Evolutionary conservation across 2,113 vertebrate genomes (phyloP).

Genomic region (Ariopsis seemanni): DNA sequence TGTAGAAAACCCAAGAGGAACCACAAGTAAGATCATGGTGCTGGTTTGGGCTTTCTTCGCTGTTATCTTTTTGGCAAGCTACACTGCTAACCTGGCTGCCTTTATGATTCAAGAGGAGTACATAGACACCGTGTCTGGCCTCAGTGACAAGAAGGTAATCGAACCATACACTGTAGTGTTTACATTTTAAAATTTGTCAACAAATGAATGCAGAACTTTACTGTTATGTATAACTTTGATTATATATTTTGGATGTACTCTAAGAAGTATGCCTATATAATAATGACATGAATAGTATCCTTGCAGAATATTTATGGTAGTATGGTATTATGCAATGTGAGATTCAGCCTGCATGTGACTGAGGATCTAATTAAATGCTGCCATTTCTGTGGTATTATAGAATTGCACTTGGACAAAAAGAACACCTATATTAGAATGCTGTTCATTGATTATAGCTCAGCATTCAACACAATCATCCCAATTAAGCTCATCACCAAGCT

Average conservation of each 20-base stretch:
- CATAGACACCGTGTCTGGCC: slow-evolving; percentile 92
- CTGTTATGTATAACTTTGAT: neutral
- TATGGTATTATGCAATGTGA: neutral
- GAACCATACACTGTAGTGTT: neutral
- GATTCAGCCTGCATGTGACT: neutral
- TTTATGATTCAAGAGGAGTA: slow-evolving; percentile 95
- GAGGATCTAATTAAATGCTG: neutral
- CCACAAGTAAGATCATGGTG: slow-evolving; percentile 96
- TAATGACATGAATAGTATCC: neutral
- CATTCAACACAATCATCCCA: neutral
- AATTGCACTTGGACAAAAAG: too few species aligned
- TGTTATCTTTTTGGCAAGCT: slow-evolving; percentile 87
- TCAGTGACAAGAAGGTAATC: slow-evolving; percentile 89
- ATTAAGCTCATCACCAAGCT: neutral
- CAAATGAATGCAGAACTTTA: neutral
- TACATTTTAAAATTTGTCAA: neutral
- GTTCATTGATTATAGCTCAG: neutral
- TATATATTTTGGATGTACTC: neutral
- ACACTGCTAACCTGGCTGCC: slow-evolving; percentile 83
- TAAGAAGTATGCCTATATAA: neutral
- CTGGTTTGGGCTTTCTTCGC: slow-evolving; percentile 88
- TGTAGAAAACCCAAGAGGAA: slow-evolving; percentile 91
- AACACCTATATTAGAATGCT: too few species aligned
- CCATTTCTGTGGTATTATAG: neutral
- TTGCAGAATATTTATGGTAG: neutral